These are phyloP conservation scores for Alces alces DNA, from an alignment of 2,113 vertebrate species.

Conservation along the genomic window DNA sequence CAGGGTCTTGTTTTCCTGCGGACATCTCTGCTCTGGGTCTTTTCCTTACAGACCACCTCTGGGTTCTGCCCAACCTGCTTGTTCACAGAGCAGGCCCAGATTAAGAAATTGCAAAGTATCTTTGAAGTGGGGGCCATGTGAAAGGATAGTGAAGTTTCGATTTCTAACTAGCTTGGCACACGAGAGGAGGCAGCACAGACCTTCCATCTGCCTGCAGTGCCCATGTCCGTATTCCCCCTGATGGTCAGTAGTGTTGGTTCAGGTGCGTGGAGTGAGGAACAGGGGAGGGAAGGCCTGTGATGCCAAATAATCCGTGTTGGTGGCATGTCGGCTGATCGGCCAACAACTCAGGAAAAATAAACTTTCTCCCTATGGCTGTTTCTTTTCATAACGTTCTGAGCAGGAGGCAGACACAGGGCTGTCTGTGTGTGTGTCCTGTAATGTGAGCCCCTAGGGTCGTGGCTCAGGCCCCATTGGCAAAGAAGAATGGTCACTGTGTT, in stretches of 20 bases:
- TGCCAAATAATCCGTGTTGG: neutral
- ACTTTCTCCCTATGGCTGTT: neutral
- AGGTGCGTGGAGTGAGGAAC: neutral
- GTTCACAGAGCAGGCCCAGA: neutral
- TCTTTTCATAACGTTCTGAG: neutral
- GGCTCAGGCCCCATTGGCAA: neutral
- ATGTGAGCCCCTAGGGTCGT: neutral
- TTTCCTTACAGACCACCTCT: accelerated
- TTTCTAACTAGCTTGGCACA: neutral
- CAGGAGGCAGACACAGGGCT: neutral
- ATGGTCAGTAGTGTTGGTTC: neutral
- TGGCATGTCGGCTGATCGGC: neutral
- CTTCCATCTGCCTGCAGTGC: neutral
- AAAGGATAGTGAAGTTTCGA: neutral
- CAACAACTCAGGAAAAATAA: neutral
- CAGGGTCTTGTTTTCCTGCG: accelerated
- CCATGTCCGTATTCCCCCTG: accelerated
- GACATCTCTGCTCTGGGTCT: accelerated
- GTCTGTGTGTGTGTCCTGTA: neutral
- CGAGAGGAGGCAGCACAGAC: neutral
- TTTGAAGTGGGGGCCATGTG: neutral
- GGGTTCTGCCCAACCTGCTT: neutral
- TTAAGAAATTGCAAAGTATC: neutral
- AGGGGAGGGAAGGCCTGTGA: accelerated
- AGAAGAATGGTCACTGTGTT: neutral